Conservation (phyloP, 2,888 invertebrate genomes). For the Anodontia alba region DNA sequence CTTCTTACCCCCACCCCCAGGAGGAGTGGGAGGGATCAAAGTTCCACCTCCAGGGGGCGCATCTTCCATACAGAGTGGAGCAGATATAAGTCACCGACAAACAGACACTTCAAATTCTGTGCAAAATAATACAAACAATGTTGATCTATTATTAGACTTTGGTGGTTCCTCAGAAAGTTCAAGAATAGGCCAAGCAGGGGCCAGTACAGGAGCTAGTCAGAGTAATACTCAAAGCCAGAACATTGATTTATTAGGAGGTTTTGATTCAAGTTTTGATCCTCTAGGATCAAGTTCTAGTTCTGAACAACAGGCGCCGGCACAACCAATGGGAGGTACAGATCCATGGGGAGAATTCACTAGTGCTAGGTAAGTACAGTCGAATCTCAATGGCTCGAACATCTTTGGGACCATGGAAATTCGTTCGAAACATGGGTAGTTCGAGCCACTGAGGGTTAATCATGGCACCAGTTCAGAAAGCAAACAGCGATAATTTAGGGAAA, state of each 20-base stretch:
- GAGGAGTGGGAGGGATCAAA: conserved; percentile 88
- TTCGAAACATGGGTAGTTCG: too few species aligned
- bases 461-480: too few species aligned
- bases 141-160: conserved; percentile 67
- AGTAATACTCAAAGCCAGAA: conserved; percentile 38
- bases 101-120: conserved; percentile 2
- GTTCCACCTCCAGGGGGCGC: conserved; percentile 88
- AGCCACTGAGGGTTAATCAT: too few species aligned
- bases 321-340: conserved; percentile 61
- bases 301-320: conserved; percentile 37
- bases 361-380: conserved; percentile 71
- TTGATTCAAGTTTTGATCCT: conserved; percentile 51
- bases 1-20: conserved; percentile 93
- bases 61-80: not conserved
- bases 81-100: not conserved
- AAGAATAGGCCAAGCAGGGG: conserved; percentile 3
- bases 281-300: conserved; percentile 31
- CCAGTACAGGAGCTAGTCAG: not conserved
- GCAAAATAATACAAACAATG: conserved; percentile 42
- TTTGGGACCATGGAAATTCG: too few species aligned
- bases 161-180: conserved; percentile 31
- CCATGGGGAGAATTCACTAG: conserved; percentile 81
- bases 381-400: too few species aligned
- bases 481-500: too few species aligned
- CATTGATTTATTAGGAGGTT: conserved; percentile 22